Evolutionary conservation across 2,113 vertebrate genomes (phyloP).

Genomic region (Hucho hucho): DNA sequence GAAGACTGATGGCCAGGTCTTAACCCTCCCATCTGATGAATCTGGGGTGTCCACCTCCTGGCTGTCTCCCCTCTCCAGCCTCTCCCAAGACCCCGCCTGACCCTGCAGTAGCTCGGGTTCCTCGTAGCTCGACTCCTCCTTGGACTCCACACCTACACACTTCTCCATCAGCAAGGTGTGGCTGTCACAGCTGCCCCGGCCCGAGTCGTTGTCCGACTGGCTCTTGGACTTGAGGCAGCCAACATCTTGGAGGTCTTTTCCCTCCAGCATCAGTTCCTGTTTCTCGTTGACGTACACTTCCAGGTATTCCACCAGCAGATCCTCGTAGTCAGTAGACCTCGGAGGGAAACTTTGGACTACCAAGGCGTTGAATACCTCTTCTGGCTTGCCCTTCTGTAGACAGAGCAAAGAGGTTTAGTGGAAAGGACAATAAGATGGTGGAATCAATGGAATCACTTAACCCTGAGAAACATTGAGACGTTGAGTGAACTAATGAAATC

Average conservation of each 20-base stretch:
- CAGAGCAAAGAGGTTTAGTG: background rate
- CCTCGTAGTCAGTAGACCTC: constrained; percentile 77
- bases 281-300: constrained; percentile 84
- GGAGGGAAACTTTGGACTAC: constrained; percentile 85
- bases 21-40: constrained; percentile 56
- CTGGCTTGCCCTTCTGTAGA: constrained; percentile 82
- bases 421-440: background rate
- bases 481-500: background rate
- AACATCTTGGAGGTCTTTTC: constrained; percentile 57
- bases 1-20: constrained; percentile 77
- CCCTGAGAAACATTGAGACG: too few relatives aligned
- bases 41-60: constrained; percentile 35
- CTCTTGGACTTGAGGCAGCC: constrained; percentile 62
- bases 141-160: constrained; percentile 60
- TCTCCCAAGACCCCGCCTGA: background rate
- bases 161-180: constrained; percentile 83
- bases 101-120: background rate
- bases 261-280: constrained; percentile 73
- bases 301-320: constrained; percentile 87
- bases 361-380: constrained; percentile 82
- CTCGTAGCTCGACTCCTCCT: constrained; percentile 39
- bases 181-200: constrained; percentile 88
- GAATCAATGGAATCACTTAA: too few relatives aligned
- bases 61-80: constrained; percentile 33
- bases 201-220: constrained; percentile 84